A percentile compares a stretch with the other conserved stretches of the same genome.
Evolutionary conservation across 2,113 vertebrate genomes (phyloP).

Genomic region (Seriola dumerili): DNA sequence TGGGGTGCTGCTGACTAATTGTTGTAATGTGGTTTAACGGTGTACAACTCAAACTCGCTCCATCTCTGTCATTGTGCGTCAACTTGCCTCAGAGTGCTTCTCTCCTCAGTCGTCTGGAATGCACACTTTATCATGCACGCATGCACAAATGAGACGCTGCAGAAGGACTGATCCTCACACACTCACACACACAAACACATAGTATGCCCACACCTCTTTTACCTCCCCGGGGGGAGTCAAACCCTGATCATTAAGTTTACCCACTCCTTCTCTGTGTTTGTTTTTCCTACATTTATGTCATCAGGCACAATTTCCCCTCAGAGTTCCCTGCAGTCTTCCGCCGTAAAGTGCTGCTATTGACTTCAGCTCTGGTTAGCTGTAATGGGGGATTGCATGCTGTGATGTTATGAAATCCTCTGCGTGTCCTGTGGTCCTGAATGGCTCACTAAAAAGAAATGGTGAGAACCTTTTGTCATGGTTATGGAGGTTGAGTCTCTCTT

Average conservation of each 20-base stretch:
- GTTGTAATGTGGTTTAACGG: slow-evolving; percentile 64
- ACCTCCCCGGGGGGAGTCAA: slow-evolving; percentile 21
- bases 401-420: slow-evolving; percentile 31
- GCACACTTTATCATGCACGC: slow-evolving; percentile 54
- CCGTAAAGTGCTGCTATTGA: slow-evolving; percentile 19
- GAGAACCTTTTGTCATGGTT: slow-evolving; percentile 22
- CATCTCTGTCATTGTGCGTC: slow-evolving; percentile 50
- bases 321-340: slow-evolving; percentile 17
- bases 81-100: slow-evolving; percentile 46
- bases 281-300: slow-evolving; percentile 65
- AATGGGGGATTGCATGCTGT: slow-evolving; percentile 34
- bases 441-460: slow-evolving; percentile 36
- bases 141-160: slow-evolving; percentile 40
- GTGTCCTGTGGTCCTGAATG: slow-evolving; percentile 16
- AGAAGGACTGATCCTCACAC: not conserved
- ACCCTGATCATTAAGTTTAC: slow-evolving; percentile 57
- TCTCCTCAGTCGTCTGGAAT: slow-evolving; percentile 59
- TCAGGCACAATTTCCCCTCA: slow-evolving; percentile 50
- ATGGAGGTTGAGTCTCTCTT: slow-evolving; percentile 5
- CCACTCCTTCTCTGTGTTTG: slow-evolving; percentile 43
- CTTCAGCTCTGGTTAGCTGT: slow-evolving; percentile 37
- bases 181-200: slow-evolving; percentile 2
- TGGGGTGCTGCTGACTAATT: slow-evolving; percentile 63
- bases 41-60: slow-evolving; percentile 42
- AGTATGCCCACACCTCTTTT: slow-evolving; percentile 21